Evolutionary conservation across 2,113 vertebrate genomes (phyloP).

Genomic region (Eulacestoma nigropectus): DNA sequence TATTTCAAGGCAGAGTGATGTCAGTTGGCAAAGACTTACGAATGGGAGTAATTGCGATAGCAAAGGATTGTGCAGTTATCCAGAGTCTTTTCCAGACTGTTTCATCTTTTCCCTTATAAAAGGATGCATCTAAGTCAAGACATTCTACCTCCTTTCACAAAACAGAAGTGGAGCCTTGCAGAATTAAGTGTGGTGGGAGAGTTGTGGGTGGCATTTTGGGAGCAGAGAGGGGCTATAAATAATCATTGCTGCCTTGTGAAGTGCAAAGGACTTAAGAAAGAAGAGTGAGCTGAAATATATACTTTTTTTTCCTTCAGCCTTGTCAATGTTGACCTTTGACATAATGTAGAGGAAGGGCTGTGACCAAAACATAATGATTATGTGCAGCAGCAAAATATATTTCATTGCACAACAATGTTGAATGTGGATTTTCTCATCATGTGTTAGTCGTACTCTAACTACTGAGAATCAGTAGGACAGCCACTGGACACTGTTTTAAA

Average conservation of each 20-base stretch:
- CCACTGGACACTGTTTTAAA: not conserved
- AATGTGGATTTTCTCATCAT: not conserved
- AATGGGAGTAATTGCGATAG: not conserved
- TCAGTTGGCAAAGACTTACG: not conserved
- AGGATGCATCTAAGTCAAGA: not conserved
- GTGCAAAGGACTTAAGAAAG: not conserved
- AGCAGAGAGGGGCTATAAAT: not conserved
- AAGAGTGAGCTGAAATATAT: not conserved
- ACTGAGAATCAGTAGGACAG: not conserved
- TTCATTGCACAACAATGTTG: not conserved
- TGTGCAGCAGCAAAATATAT: not conserved
- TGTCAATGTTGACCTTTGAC: not conserved
- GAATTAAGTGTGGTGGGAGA: not conserved
- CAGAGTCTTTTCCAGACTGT: not conserved
- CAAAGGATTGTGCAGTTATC: not conserved
- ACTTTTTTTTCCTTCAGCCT: not conserved
- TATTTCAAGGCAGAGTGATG: not conserved
- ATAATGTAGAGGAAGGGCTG: not conserved
- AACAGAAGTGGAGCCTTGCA: not conserved
- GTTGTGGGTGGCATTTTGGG: not conserved
- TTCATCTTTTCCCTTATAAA: not conserved
- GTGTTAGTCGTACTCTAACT: not conserved
- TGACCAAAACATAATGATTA: not conserved
- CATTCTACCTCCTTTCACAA: not conserved
- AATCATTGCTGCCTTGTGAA: not conserved